These are phyloP conservation scores for Drosophila nikananu DNA, from an alignment of 1,140 invertebrate species.

Conservation along the genomic window DNA sequence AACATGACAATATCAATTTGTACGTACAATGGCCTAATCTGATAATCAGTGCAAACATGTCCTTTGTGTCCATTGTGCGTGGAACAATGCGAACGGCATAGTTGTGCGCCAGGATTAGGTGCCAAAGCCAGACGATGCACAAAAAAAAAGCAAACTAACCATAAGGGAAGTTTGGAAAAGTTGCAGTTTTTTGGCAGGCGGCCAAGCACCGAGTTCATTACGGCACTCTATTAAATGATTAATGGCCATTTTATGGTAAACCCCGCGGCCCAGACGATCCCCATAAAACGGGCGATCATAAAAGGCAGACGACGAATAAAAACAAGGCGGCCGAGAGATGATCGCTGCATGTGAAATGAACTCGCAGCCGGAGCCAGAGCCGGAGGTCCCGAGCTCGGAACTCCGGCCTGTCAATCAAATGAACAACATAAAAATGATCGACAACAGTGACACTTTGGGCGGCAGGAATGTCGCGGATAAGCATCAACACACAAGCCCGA, in stretches of 20 bases:
- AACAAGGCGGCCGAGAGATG: slow-evolving; percentile 40
- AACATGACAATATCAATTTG: slow-evolving; percentile 85
- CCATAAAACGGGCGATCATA: slow-evolving; percentile 60
- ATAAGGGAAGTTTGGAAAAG: slow-evolving; percentile 36
- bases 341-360: slow-evolving; percentile 62
- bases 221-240: slow-evolving; percentile 75
- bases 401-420: slow-evolving; percentile 74
- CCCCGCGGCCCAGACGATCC: slow-evolving; percentile 38
- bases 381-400: slow-evolving; percentile 14
- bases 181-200: slow-evolving; percentile 20
- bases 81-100: slow-evolving; percentile 84
- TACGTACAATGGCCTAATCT: slow-evolving; percentile 85
- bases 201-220: slow-evolving; percentile 62
- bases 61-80: slow-evolving; percentile 85
- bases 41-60: slow-evolving; percentile 85
- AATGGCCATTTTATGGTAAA: slow-evolving; percentile 80
- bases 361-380: slow-evolving; percentile 3
- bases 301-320: slow-evolving; percentile 66
- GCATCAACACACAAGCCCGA: slow-evolving; percentile 45
- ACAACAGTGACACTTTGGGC: slow-evolving; percentile 83
- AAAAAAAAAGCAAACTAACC: slow-evolving; percentile 10
- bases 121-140: slow-evolving; percentile 50
- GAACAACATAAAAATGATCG: slow-evolving; percentile 77
- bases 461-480: slow-evolving; percentile 82
- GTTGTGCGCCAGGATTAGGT: slow-evolving; percentile 85